These are phyloP conservation scores for Crenichthys baileyi DNA, from an alignment of 2,797 vertebrate species.

Conservation along the genomic window DNA sequence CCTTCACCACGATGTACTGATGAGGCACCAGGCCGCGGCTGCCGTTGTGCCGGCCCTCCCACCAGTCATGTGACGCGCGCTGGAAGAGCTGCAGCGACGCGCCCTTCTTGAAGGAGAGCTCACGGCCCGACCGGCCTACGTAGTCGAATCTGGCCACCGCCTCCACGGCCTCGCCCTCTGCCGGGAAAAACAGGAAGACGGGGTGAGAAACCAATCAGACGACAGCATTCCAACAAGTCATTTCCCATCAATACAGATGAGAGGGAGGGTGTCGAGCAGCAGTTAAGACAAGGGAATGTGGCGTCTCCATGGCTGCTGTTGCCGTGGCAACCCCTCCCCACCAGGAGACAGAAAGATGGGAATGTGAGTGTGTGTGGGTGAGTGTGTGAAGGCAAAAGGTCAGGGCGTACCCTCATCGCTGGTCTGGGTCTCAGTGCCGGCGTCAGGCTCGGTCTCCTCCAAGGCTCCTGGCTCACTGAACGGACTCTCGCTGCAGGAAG, in stretches of 20 bases:
- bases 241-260: conserved; percentile 46
- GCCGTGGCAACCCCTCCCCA: conserved; percentile 69
- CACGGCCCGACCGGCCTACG: conserved; percentile 91
- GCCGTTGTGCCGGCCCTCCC: conserved; percentile 96
- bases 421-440: conserved; percentile 93
- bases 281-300: conserved; percentile 19
- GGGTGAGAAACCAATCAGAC: conserved; percentile 41
- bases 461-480: conserved; percentile 96
- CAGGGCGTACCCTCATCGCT: conserved; percentile 91
- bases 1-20: conserved; percentile 96
- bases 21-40: conserved; percentile 95
- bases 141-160: conserved; percentile 98
- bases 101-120: conserved; percentile 98
- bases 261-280: conserved; percentile 14
- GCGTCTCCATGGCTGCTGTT: conserved; percentile 75
- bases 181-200: background rate
- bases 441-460: conserved; percentile 94
- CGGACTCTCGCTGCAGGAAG: conserved; percentile 89
- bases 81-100: conserved; percentile 93
- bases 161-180: conserved; percentile 95
- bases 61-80: conserved; percentile 98
- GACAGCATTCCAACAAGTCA: conserved; percentile 12
- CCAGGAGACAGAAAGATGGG: conserved; percentile 39
- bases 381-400: conserved; percentile 62
- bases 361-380: conserved; percentile 28